phyloP scores from a whole-genome alignment of 1,140 invertebrate species.

The Wasmannia auropunctata region DNA sequence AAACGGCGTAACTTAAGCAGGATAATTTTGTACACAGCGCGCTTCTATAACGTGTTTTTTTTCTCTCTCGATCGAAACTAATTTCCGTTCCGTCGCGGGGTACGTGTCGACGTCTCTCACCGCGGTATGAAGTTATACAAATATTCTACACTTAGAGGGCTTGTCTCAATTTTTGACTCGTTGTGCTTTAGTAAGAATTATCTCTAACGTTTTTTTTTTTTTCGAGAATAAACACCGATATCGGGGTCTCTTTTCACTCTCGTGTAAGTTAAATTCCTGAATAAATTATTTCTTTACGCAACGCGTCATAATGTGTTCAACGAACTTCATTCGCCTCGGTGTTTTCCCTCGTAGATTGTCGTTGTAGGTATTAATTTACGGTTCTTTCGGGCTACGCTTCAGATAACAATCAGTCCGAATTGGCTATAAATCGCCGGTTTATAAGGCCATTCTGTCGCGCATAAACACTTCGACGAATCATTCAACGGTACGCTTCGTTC shows the following conservation, averaged over 20 bases:
- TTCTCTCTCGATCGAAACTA: neutral
- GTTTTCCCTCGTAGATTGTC: neutral
- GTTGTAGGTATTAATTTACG: neutral
- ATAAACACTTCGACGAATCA: neutral
- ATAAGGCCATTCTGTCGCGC: neutral
- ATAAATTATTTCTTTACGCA: constrained; percentile 5
- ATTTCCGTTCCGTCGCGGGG: neutral
- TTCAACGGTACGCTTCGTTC: neutral
- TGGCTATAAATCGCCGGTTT: neutral
- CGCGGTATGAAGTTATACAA: too few relatives aligned
- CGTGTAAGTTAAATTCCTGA: neutral
- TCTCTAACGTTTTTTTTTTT: neutral
- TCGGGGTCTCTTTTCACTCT: neutral
- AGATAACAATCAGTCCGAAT: constrained; percentile 27
- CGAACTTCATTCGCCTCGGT: neutral
- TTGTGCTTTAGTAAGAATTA: neutral
- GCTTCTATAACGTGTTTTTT: neutral
- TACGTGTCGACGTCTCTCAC: too few relatives aligned
- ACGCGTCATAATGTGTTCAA: neutral
- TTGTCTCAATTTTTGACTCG: neutral
- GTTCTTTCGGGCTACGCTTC: neutral
- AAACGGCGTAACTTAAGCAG: neutral
- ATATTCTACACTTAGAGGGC: neutral
- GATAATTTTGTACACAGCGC: neutral
- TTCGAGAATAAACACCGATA: neutral